phyloP scores from a whole-genome alignment of 2,888 invertebrate genomes.

The Cancer borealis region DNA sequence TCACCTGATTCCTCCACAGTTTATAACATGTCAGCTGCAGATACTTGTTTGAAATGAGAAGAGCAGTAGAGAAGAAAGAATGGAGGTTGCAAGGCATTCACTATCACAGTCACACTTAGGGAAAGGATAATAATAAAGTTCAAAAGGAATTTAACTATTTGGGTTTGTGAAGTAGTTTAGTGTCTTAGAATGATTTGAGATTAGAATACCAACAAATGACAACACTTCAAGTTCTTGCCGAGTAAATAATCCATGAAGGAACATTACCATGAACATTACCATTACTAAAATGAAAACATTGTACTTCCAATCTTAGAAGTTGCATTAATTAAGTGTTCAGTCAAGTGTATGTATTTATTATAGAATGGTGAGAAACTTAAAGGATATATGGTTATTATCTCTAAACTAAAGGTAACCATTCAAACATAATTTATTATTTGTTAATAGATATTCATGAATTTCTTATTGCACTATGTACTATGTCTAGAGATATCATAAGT shows the following conservation, averaged over 20 bases:
- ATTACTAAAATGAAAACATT: background rate
- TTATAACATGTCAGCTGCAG: background rate
- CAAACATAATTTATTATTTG: background rate
- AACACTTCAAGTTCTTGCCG: background rate
- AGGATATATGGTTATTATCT: background rate
- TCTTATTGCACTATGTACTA: too few relatives aligned
- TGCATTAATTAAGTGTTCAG: background rate
- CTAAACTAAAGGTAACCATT: background rate
- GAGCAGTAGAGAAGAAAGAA: background rate
- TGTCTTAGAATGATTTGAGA: background rate
- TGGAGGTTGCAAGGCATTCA: conserved; percentile 5
- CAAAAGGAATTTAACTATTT: background rate
- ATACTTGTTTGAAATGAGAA: background rate
- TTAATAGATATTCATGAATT: too few relatives aligned
- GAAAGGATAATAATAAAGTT: background rate
- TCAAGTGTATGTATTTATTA: background rate
- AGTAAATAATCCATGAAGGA: background rate
- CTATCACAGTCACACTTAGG: conserved; percentile 42
- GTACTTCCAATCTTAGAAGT: background rate
- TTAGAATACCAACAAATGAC: background rate
- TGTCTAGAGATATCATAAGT: too few relatives aligned
- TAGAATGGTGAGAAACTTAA: background rate
- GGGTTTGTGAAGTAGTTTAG: background rate
- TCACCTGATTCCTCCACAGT: background rate
- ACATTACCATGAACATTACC: background rate